These are phyloP conservation scores for Notodonta dromedarius DNA, from an alignment of 2,888 invertebrate genomes.

Conservation along the genomic window DNA sequence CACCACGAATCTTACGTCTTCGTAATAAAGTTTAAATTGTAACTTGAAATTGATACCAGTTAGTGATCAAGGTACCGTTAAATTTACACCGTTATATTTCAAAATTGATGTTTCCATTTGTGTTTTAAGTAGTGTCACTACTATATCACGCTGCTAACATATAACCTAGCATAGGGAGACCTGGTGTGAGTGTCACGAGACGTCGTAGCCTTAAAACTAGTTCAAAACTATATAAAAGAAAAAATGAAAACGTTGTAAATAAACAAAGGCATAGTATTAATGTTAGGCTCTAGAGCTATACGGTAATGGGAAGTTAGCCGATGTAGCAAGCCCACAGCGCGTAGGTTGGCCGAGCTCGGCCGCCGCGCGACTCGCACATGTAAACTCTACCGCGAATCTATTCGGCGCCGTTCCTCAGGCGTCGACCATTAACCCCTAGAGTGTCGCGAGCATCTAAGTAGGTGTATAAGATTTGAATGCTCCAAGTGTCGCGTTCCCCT, in stretches of 20 bases:
- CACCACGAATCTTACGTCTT: background rate
- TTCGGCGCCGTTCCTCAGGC: no score
- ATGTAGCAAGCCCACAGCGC: constrained; percentile 60
- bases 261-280: constrained; percentile 72
- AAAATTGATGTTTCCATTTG: constrained; percentile 59
- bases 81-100: constrained; percentile 45
- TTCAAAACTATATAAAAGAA: constrained; percentile 80
- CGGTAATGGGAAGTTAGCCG: constrained; percentile 57
- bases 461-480: no score
- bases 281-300: constrained; percentile 59
- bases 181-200: constrained; percentile 74
- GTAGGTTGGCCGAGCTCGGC: constrained; percentile 49
- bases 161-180: constrained; percentile 59
- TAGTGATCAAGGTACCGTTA: constrained; percentile 15
- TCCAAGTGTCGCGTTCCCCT: no score
- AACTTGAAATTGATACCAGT: background rate
- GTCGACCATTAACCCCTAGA: no score
- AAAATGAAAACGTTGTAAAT: constrained; percentile 69
- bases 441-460: no score
- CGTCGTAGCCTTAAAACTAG: constrained; percentile 83
- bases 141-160: constrained; percentile 65
- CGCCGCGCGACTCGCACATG: constrained; percentile 34
- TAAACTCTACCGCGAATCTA: no score
- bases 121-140: constrained; percentile 39
- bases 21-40: background rate